These are phyloP conservation scores for Anableps anableps DNA, from an alignment of 2,797 vertebrate species.

Conservation along the genomic window DNA sequence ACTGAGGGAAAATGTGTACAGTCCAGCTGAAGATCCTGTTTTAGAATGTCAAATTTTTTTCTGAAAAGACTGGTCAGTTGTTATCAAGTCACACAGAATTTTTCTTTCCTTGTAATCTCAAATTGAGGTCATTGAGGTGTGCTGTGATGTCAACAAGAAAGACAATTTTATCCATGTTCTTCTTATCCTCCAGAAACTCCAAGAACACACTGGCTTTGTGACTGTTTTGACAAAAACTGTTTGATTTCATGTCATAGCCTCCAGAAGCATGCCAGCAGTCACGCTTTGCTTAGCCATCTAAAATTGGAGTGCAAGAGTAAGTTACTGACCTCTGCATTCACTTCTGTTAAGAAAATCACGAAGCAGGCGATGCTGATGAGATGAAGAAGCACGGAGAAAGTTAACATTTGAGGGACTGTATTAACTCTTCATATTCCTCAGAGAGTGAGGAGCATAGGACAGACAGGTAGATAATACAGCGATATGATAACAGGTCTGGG, in stretches of 20 bases:
- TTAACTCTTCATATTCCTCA: no score
- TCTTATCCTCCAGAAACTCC: slow-evolving; percentile 1
- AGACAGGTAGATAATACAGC: no score
- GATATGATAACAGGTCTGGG: no score
- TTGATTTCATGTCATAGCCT: background rate
- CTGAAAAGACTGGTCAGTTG: no score
- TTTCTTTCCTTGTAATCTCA: slow-evolving; percentile 3
- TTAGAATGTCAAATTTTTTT: no score
- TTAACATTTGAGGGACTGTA: background rate
- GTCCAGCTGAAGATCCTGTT: slow-evolving; percentile 1
- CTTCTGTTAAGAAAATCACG: background rate
- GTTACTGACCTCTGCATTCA: background rate
- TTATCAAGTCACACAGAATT: background rate
- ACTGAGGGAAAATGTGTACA: background rate
- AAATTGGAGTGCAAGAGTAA: background rate
- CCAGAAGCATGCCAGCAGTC: background rate
- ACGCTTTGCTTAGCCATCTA: background rate
- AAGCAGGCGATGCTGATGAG: background rate
- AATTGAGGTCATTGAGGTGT: background rate
- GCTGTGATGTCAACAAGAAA: background rate
- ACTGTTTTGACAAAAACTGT: background rate
- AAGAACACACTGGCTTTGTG: background rate
- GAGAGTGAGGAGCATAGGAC: no score
- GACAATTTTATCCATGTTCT: background rate
- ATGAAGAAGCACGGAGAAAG: background rate